Evolutionary conservation across 2,888 invertebrate species (phyloP).

Genomic region (Leptinotarsa haldemani): DNA sequence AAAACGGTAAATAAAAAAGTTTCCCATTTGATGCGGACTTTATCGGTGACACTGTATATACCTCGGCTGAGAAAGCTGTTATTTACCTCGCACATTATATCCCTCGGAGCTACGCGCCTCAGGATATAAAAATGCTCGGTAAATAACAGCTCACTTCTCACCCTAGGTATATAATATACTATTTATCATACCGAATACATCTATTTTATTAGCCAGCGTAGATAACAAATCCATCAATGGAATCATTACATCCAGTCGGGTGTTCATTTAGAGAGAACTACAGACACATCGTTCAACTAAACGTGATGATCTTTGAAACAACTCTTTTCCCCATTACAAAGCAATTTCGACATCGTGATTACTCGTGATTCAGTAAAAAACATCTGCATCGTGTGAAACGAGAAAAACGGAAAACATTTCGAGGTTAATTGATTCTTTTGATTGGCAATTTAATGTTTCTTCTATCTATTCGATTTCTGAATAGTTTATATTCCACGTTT

Average conservation of each 20-base stretch:
- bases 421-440: constrained; percentile 17
- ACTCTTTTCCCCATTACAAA: constrained; percentile 10
- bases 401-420: constrained; percentile 16
- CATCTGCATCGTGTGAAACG: constrained; percentile 18
- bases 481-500: background rate
- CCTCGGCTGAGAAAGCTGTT: no score
- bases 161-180: no score
- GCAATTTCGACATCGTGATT: constrained; percentile 7
- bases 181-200: no score
- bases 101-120: no score
- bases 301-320: background rate
- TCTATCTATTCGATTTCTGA: constrained; percentile 4
- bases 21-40: no score
- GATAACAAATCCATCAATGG: background rate
- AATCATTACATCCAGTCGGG: background rate
- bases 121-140: no score
- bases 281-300: background rate
- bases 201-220: no score
- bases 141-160: no score
- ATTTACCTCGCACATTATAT: no score
- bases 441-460: constrained; percentile 6
- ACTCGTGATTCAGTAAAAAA: constrained; percentile 15
- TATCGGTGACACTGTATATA: no score
- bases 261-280: no score
- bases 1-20: no score